Base-by-base conservation (phyloP, 2,888 invertebrate species). In the Drosophila mayaguana region DNA sequence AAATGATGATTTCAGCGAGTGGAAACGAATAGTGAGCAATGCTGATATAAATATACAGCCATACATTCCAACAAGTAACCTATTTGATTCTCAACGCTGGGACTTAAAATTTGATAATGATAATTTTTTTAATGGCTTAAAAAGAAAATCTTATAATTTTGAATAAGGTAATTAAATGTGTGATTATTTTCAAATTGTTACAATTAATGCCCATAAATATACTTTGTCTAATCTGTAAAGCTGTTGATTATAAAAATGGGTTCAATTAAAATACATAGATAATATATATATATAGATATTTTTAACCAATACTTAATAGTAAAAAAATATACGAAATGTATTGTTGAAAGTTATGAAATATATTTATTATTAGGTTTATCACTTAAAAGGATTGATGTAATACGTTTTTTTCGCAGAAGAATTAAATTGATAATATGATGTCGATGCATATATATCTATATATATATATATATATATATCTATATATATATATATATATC, bases 1-100 rank as follows among this genome's bases (percentile, higher is more conserved):
- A 11, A 65, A 45, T 11, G 75, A 66, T 45, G 91, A 91, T 63
- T 72, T 89, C 32, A 62, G 55, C 2, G 90, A 91, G 48, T 91
- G 91, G 91, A 73, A 72, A 25, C 81, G 80, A n/a, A 64, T 73
- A 62, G 78, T 90, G 7, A 77, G 70, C 28, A 80, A 80, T 50
- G 63, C 73, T 12, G 80, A 79, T 18, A 57, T 11, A 5, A 56
- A 65, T 22, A 38, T 61, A 51, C 42, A 50, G 56, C 48, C 50
- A 53, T 16, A 55, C 36, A 32, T 51, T 28, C 55, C 61, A 22
- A 5, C 25, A 16, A 48, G 20, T 9, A 62, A 55, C 0, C 9
- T 56, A 38, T 20, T 57, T 16, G 43, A 57, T 59, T 55, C 22
- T 2, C 36, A 66, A 28, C n/a, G 51, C 20, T n/a, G 46, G 25